A percentile compares a stretch with the other conserved stretches of the same genome.
Evolutionary conservation across 2,888 invertebrate genomes (phyloP).

Genomic region (Apeira syringaria): DNA sequence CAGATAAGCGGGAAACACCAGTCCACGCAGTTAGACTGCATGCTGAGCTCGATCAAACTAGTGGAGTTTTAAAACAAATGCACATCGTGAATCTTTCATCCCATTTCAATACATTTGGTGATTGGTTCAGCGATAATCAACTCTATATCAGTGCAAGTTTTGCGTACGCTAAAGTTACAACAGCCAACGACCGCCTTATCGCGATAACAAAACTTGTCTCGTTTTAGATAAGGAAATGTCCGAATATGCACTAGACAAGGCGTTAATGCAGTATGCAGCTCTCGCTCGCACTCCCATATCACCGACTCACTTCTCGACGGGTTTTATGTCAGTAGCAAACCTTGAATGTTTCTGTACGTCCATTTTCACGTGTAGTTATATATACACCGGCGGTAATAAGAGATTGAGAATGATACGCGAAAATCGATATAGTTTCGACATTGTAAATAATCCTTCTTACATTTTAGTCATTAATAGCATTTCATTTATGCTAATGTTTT

Average conservation of each 20-base stretch:
- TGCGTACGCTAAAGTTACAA: too few species aligned
- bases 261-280: constrained; percentile 3
- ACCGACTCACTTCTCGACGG: constrained; percentile 13
- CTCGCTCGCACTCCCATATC: constrained; percentile 3
- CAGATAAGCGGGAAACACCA: too few species aligned
- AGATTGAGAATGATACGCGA: constrained; percentile 5
- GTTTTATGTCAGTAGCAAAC: constrained; percentile 33
- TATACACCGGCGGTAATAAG: constrained; percentile 23
- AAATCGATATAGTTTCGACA: constrained; percentile 11
- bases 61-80: too few species aligned
- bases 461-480: background rate
- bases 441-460: constrained; percentile 14
- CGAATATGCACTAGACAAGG: background rate
- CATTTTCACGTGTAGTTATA: constrained; percentile 24
- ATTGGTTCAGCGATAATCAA: too few species aligned
- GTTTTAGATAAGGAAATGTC: constrained; percentile 3
- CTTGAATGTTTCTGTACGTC: constrained; percentile 29
- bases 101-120: too few species aligned
- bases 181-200: too few species aligned
- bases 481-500: too few species aligned
- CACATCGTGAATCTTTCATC: too few species aligned
- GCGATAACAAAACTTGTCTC: background rate
- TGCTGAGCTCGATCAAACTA: too few species aligned
- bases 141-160: too few species aligned
- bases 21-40: too few species aligned